Percentiles rank a stretch among this genome's conserved stretches.
These are phyloP conservation scores for Marmota monax DNA, from an alignment of 2,113 vertebrate genomes.

Conservation along the genomic window DNA sequence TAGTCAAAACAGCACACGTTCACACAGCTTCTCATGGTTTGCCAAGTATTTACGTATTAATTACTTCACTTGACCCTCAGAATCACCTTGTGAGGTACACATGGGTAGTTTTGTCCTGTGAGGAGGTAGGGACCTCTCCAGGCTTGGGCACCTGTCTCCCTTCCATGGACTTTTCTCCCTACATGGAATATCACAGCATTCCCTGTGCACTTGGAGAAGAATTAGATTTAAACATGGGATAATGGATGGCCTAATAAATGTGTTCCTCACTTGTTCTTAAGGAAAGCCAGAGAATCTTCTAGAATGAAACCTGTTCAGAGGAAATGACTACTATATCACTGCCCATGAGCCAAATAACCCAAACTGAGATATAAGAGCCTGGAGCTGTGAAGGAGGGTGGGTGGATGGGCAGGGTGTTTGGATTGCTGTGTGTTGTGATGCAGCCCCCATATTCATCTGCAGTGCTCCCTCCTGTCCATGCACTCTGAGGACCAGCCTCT, in stretches of 20 bases:
- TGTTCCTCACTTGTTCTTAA: background rate
- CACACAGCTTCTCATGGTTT: background rate
- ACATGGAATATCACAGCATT: background rate
- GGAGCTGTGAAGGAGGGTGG: background rate
- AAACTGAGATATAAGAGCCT: background rate
- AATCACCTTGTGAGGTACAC: background rate
- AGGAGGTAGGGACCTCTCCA: background rate
- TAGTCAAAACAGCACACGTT: background rate
- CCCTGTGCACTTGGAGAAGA: background rate
- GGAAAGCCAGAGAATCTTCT: constrained; percentile 35
- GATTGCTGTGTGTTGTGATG: background rate
- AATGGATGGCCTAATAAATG: background rate
- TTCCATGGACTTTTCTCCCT: background rate
- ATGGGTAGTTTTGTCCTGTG: background rate
- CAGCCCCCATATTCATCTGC: no score
- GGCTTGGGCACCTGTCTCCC: no score
- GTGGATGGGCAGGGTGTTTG: background rate
- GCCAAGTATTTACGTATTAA: background rate
- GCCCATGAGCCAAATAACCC: background rate
- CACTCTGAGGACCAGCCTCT: background rate
- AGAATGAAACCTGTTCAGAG: constrained; percentile 15
- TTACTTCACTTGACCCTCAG: background rate
- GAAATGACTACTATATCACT: background rate
- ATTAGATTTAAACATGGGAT: background rate
- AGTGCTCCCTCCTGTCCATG: background rate